Conservation (phyloP, 92 coral and sea anemone genomes). For the Nematostella vectensis region DNA sequence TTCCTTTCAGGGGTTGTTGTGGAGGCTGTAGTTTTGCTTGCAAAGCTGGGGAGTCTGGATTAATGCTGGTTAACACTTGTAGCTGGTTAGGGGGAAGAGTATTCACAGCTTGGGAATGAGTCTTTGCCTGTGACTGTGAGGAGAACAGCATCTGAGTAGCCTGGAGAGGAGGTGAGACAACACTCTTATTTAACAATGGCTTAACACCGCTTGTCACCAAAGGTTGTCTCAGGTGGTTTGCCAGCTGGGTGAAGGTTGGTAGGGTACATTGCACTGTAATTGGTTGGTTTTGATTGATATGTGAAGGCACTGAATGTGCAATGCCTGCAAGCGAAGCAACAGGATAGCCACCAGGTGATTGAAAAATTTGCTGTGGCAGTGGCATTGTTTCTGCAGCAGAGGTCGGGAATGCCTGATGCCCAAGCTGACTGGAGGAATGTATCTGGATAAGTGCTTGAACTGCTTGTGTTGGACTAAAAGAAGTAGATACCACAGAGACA, state of each 20-base stretch:
- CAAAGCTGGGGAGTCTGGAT: conserved; percentile 14
- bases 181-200: conserved; percentile 9
- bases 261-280: conserved; percentile 17
- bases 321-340: conserved; percentile 1
- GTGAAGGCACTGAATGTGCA: conserved; percentile 6
- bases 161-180: neutral
- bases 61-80: conserved; percentile 3
- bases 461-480: neutral
- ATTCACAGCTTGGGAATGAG: neutral
- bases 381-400: neutral
- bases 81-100: conserved; percentile 8
- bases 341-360: conserved; percentile 7
- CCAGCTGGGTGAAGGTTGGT: conserved; percentile 24
- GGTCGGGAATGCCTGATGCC: conserved; percentile 4
- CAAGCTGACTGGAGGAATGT: conserved; percentile 11
- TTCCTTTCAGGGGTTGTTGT: conserved; percentile 75
- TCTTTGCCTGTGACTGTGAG: conserved; percentile 9
- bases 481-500: neutral
- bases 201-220: conserved; percentile 2
- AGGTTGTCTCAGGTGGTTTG: conserved; percentile 20
- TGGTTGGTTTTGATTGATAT: conserved; percentile 5
- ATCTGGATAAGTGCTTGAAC: conserved; percentile 31
- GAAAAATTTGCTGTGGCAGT: neutral
- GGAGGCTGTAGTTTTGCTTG: conserved; percentile 16
- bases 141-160: conserved; percentile 6